phyloP scores from a whole-genome alignment of 2,888 invertebrate species.

The Heterodera filipjevi region DNA sequence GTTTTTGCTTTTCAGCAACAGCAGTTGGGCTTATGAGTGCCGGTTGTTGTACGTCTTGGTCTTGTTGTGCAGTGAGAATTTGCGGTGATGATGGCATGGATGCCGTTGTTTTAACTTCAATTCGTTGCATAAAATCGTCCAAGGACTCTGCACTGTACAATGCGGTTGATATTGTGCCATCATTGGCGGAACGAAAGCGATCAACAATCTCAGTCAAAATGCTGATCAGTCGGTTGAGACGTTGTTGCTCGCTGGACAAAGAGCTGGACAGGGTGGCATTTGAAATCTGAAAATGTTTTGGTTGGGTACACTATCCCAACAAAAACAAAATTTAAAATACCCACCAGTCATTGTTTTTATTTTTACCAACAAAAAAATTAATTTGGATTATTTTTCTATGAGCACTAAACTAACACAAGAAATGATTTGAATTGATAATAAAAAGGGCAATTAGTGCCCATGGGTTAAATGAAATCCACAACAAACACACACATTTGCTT shows the following conservation, averaged over 20 bases:
- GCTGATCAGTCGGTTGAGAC: conserved; percentile 27
- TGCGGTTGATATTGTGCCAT: neutral
- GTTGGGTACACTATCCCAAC: neutral
- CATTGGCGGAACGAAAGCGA: conserved; percentile 4
- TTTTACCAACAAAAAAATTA: no score
- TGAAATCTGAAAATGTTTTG: conserved; percentile 11
- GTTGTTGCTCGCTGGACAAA: conserved; percentile 20
- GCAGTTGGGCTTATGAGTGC: neutral
- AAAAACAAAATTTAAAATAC: no score
- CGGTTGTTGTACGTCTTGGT: no score
- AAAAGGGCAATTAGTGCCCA: no score
- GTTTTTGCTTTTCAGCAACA: no score
- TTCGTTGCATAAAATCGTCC: conserved; percentile 15
- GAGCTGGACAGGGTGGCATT: conserved; percentile 15
- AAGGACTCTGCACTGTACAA: neutral
- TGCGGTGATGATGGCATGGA: neutral
- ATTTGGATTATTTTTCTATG: no score
- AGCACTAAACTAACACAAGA: no score
- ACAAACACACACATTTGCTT: conserved; percentile 8
- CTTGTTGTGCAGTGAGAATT: no score
- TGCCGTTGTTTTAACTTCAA: neutral
- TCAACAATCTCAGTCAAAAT: conserved; percentile 28
- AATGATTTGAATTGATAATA: no score
- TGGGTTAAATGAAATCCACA: neutral
- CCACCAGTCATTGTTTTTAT: no score